phyloP scores from a whole-genome alignment of 2,113 vertebrate genomes.

The Pan paniscus region DNA sequence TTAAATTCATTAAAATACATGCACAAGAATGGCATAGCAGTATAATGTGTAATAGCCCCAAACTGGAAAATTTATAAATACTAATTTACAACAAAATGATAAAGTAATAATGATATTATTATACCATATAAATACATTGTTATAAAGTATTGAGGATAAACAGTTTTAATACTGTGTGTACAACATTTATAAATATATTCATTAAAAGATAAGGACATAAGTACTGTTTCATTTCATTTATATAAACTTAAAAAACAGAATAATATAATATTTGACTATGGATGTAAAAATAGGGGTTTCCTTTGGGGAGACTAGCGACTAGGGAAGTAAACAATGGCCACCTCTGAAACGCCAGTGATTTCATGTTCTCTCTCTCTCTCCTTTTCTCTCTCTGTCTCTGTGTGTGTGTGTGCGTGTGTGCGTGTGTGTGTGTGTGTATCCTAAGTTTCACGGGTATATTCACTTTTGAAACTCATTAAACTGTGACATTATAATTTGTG shows the following conservation, averaged over 20 bases:
- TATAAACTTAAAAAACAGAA: not conserved
- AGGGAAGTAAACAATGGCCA: not conserved
- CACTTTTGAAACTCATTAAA: not conserved
- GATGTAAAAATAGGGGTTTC: not conserved
- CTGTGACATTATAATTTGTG: not conserved
- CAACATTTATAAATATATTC: not conserved
- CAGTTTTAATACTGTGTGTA: not conserved
- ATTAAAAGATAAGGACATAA: not conserved
- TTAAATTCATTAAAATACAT: not conserved
- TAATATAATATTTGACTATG: not conserved
- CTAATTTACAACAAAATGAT: not conserved
- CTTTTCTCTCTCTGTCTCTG: rapidly evolving
- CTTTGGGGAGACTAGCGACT: not conserved
- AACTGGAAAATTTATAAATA: not conserved
- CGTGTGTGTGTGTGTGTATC: not conserved
- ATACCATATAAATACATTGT: not conserved
- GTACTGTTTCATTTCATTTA: not conserved
- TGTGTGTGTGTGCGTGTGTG: not conserved
- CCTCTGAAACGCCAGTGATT: not conserved
- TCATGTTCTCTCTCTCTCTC: not conserved
- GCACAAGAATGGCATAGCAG: not conserved
- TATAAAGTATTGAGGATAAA: not conserved
- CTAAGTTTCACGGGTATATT: not conserved
- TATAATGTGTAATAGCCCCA: not conserved
- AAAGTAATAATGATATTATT: not conserved